Conservation (phyloP, 1,140 invertebrate genomes). For the Trachymyrmex cornetzi region DNA sequence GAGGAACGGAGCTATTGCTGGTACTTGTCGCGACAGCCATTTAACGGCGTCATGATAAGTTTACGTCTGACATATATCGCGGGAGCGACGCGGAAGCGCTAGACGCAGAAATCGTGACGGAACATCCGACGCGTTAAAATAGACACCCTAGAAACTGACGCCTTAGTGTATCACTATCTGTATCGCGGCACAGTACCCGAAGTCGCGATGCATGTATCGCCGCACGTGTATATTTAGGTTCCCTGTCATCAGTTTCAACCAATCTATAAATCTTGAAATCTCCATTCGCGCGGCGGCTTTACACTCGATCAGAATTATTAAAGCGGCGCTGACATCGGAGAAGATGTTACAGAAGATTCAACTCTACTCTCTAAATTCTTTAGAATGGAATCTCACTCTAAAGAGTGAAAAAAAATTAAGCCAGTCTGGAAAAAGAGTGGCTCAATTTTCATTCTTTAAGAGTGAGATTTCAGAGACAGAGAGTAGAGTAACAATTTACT, state of each 20-base stretch:
- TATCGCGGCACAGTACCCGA: constrained; percentile 57
- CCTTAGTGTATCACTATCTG: constrained; percentile 32
- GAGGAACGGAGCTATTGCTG: constrained; percentile 40
- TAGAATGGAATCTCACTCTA: too few relatives aligned
- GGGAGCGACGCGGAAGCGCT: constrained; percentile 65
- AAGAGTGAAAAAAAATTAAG: too few relatives aligned
- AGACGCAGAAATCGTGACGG: constrained; percentile 69
- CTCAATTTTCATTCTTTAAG: too few relatives aligned
- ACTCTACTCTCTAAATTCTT: too few relatives aligned
- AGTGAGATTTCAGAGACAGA: too few relatives aligned
- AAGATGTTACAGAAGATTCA: neutral
- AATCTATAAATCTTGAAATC: constrained; percentile 47
- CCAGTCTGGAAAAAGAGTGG: too few relatives aligned
- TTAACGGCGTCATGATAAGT: constrained; percentile 58
- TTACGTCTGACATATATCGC: constrained; percentile 55
- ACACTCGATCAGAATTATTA: constrained; percentile 26
- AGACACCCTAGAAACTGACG: constrained; percentile 71
- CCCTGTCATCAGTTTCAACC: constrained; percentile 71
- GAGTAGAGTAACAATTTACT: too few relatives aligned
- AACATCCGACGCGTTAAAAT: constrained; percentile 77
- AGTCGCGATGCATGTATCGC: constrained; percentile 46
- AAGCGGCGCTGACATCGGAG: neutral
- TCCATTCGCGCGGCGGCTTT: neutral
- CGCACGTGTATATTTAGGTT: constrained; percentile 75
- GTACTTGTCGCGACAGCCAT: constrained; percentile 50